phyloP scores from a whole-genome alignment of 53 echinoderm and acorn worm genomes.

The Paracentrotus lividus region DNA sequence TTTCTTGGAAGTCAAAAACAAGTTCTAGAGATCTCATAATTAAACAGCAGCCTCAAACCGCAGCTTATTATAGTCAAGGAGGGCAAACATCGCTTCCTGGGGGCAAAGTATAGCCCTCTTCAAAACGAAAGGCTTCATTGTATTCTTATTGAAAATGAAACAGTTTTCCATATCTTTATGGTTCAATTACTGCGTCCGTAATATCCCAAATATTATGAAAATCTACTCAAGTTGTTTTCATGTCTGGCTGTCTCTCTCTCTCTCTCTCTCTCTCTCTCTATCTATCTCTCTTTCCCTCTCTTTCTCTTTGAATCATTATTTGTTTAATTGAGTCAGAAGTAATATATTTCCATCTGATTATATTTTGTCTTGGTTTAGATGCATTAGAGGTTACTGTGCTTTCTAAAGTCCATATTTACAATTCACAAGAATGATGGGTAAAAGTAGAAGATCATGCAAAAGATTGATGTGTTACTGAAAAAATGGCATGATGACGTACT shows the following conservation, averaged over 20 bases:
- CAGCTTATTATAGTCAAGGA: neutral
- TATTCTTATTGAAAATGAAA: neutral
- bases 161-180: neutral
- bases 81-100: neutral
- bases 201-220: slow-evolving; percentile 35
- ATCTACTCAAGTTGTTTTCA: neutral
- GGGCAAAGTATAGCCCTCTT: neutral
- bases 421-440: neutral
- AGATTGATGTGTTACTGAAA: neutral
- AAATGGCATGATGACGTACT: neutral
- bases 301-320: too few species aligned
- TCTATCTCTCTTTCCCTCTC: too few species aligned
- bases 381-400: slow-evolving; percentile 15
- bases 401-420: slow-evolving; percentile 32
- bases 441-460: neutral
- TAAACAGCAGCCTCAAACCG: slow-evolving; percentile 2
- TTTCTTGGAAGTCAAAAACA: slow-evolving; percentile 24
- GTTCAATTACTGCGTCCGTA: neutral
- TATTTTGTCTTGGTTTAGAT: neutral
- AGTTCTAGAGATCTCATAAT: slow-evolving; percentile 10
- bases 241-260: neutral
- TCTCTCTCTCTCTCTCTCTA: too few species aligned
- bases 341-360: neutral
- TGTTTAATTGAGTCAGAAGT: slow-evolving; percentile 23
- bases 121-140: neutral